phyloP scores from a whole-genome alignment of 2,888 invertebrate species.

The Chaetogeoica ovagalla region DNA sequence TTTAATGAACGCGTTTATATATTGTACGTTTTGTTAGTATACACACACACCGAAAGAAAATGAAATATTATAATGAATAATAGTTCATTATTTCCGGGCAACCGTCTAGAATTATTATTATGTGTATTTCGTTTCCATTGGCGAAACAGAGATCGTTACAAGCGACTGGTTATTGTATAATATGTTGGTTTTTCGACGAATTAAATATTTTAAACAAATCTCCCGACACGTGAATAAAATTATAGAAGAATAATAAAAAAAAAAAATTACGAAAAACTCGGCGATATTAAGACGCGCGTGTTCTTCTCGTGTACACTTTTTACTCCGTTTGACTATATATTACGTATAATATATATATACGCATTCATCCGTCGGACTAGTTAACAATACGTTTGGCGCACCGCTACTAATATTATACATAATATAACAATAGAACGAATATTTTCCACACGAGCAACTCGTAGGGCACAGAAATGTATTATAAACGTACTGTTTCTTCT shows the following conservation, averaged over 20 bases:
- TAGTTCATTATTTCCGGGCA: constrained; percentile 50
- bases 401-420: neutral
- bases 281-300: constrained; percentile 43
- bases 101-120: constrained; percentile 36
- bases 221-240: constrained; percentile 7
- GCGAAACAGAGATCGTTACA: constrained; percentile 46
- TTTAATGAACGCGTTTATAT: constrained; percentile 48
- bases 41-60: neutral
- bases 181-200: constrained; percentile 42
- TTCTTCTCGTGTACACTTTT: too few species aligned
- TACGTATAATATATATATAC: constrained; percentile 18
- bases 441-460: constrained; percentile 47
- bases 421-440: constrained; percentile 36
- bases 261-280: constrained; percentile 9
- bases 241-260: neutral
- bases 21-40: constrained; percentile 26
- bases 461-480: constrained; percentile 9
- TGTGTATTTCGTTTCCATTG: constrained; percentile 19
- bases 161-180: constrained; percentile 23
- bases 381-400: constrained; percentile 11
- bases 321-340: too few species aligned
- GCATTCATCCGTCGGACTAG: constrained; percentile 43
- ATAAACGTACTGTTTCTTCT: neutral
- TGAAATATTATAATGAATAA: constrained; percentile 48
- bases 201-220: constrained; percentile 21